Evolutionary conservation across 2,113 vertebrate genomes (phyloP), one percentile per base, ranked within the genome.

Genomic region (Neodon shergylaensis): DNA sequence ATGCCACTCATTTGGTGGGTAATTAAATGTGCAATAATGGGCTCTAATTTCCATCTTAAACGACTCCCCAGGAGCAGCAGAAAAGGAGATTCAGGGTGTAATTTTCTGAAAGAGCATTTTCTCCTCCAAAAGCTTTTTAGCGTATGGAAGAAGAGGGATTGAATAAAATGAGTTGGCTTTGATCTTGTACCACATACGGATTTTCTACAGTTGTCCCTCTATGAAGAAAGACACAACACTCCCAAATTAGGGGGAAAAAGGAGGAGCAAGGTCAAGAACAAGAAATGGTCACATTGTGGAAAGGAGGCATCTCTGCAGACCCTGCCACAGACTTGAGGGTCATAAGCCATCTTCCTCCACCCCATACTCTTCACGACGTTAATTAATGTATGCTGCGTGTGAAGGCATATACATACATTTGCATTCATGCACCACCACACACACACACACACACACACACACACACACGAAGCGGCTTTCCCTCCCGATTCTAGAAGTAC

Each of bases 41-140:
- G 95, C 94, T 97, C 96, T 95, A 96, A 98, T 98, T 98, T 98
- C 95, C 93, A 84, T 97, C 92, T 97, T 96, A 95, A 98, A 97
- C 87, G 82, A 96, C 92, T 97, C 97, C 93, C 88, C 81, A 91
- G 83, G 92, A 97, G 44, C 70, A 84, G 72, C 72, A 92, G 78
- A 97, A 95, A 97, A 79, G 39, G 76, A 96, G 68, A 94, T 33
- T 26, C 65, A 95, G 91, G 73, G 90, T 97, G 52, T 92, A 92
- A 95, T 97, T 98, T 97, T 91, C 88, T 90, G 36, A 42, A 85
- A 97, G 76, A 86, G 72, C 0, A n/a, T 63, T 74, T 65, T 63
- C 49, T n/a, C 31, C n/a, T 21, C 28, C 54, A 14, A 54, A 96
- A 90, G 63, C 66, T 78, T 95, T 95, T 93, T 63, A 94, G 39